Conservation (phyloP, 2,797 vertebrate species). For the Pogoniulus pusillus region DNA sequence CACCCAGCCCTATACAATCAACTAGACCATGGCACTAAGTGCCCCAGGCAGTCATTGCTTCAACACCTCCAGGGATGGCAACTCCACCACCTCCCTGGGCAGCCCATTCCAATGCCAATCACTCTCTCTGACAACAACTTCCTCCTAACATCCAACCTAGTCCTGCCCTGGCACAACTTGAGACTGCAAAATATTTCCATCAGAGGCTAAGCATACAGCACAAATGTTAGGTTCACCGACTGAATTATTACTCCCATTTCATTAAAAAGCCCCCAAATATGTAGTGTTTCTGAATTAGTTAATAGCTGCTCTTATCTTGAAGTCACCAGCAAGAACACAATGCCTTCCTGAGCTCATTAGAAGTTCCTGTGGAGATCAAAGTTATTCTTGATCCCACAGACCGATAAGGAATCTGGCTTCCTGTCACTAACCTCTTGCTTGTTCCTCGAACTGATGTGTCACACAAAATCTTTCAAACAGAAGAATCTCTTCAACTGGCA, state of each 20-base stretch:
- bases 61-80: too few relatives aligned
- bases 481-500: neutral
- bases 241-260: neutral
- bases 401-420: neutral
- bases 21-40: too few relatives aligned
- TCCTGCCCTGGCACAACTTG: too few relatives aligned
- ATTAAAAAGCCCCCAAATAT: neutral
- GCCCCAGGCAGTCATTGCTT: too few relatives aligned
- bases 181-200: too few relatives aligned
- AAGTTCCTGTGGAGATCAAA: neutral
- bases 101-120: too few relatives aligned
- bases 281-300: neutral
- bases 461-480: neutral
- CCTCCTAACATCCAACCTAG: too few relatives aligned
- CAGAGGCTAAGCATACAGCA: neutral
- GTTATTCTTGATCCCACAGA: neutral
- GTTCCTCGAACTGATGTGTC: neutral
- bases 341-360: slow-evolving; percentile 20
- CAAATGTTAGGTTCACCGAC: neutral
- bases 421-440: neutral
- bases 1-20: too few relatives aligned
- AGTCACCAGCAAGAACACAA: neutral
- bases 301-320: slow-evolving; percentile 30
- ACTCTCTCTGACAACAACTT: too few relatives aligned
- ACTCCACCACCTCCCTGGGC: too few relatives aligned